phyloP scores from a whole-genome alignment of 2,797 vertebrate species.

The Monodelphis domestica region DNA sequence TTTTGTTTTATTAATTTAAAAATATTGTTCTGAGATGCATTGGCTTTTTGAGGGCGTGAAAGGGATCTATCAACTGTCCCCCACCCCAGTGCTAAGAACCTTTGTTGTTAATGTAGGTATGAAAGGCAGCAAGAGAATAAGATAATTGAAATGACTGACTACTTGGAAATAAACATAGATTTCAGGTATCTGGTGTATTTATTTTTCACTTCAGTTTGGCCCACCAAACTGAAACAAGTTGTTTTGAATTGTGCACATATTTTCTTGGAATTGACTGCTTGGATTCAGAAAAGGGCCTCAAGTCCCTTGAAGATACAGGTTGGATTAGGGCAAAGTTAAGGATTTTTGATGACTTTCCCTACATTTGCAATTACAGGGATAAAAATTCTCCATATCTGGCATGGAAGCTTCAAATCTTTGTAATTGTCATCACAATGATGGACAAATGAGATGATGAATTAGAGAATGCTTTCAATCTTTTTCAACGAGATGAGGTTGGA shows the following conservation, averaged over 20 bases:
- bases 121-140: not conserved
- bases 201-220: not conserved
- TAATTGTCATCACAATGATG: not conserved
- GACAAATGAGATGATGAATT: not conserved
- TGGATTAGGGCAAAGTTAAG: not conserved
- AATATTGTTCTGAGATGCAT: not conserved
- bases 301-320: slow-evolving; percentile 22
- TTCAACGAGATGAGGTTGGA: not conserved
- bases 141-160: not conserved
- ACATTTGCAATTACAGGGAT: slow-evolving; percentile 16
- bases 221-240: slow-evolving; percentile 20
- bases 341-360: not conserved
- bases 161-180: slow-evolving; percentile 13
- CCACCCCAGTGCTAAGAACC: not conserved
- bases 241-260: not conserved
- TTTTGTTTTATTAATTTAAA: not conserved
- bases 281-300: slow-evolving; percentile 21
- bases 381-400: not conserved
- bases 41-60: not conserved
- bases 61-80: not conserved
- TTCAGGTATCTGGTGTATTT: not conserved
- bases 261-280: not conserved
- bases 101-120: not conserved
- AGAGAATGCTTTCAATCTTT: not conserved
- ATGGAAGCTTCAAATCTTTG: not conserved